Evolutionary conservation across 2,113 vertebrate species (phyloP).

Genomic region (Calidris pygmaea): DNA sequence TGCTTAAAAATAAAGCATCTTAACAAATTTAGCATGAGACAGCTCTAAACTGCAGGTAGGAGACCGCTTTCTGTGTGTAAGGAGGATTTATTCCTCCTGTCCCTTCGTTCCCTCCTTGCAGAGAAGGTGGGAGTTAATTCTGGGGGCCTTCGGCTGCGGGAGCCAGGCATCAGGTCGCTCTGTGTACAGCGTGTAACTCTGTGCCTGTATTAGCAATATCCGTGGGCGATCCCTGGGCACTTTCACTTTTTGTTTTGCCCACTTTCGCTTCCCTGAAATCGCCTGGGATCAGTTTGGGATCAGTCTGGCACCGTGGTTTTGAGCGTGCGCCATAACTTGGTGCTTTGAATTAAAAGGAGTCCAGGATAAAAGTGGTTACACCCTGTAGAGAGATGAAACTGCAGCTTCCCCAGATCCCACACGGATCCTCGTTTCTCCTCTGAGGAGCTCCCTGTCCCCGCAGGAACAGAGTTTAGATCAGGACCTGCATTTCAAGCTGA

Average conservation of each 20-base stretch:
- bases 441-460: neutral
- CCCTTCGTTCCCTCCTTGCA: neutral
- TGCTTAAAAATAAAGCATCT: neutral
- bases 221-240: neutral
- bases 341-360: neutral
- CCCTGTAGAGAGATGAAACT: neutral
- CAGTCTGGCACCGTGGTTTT: neutral
- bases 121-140: neutral
- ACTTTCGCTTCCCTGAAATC: neutral
- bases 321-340: rapidly evolving
- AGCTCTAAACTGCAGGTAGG: neutral
- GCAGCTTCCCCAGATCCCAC: neutral
- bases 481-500: neutral
- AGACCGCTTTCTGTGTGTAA: neutral
- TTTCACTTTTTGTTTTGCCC: neutral
- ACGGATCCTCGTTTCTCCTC: neutral
- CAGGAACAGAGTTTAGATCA: neutral
- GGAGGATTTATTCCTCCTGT: neutral
- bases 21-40: neutral
- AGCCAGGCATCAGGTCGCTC: neutral
- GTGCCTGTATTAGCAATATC: neutral
- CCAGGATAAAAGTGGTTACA: neutral
- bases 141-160: neutral
- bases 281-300: neutral
- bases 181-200: rapidly evolving